phyloP scores from a whole-genome alignment of 2,113 vertebrate species.

The Antechinus stuartii region DNA sequence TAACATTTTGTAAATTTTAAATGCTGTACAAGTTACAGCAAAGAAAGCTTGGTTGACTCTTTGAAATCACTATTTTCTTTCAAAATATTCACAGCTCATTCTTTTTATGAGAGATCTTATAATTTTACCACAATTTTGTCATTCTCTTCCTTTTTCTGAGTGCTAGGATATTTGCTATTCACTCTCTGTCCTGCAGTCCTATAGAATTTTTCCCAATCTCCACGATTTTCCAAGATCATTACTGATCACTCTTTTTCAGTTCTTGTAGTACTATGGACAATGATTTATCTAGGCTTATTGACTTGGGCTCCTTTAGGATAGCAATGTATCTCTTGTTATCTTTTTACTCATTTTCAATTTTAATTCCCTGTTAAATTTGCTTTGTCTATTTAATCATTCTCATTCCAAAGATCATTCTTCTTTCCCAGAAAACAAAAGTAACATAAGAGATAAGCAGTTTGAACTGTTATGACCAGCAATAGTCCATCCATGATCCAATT shows the following conservation, averaged over 20 bases:
- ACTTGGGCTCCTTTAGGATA: background rate
- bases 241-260: background rate
- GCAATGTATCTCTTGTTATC: background rate
- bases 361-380: background rate
- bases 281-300: background rate
- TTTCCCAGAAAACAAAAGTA: background rate
- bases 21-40: background rate
- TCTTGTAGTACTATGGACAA: background rate
- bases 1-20: background rate
- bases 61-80: background rate
- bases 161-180: background rate
- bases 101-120: background rate
- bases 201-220: background rate
- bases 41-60: background rate
- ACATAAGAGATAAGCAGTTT: background rate
- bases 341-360: background rate
- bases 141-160: background rate
- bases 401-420: background rate
- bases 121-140: background rate
- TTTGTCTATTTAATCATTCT: background rate
- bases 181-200: background rate
- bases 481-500: background rate
- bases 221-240: background rate
- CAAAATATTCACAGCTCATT: background rate
- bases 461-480: background rate